phyloP scores from a whole-genome alignment of 2,113 vertebrate genomes.

The Vulpes vulpes region DNA sequence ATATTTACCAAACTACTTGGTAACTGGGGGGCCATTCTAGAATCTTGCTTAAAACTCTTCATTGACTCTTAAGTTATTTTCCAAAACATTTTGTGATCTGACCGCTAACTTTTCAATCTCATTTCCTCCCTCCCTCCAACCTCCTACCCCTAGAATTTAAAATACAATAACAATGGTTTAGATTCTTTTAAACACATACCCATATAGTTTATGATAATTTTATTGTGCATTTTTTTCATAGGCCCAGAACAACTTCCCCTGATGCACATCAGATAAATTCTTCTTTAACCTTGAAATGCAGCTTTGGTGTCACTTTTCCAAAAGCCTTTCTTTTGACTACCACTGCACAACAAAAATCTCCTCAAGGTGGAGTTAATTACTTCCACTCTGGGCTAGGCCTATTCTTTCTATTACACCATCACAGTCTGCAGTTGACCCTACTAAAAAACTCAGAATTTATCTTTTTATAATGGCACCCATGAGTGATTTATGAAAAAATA shows the following conservation, averaged over 20 bases:
- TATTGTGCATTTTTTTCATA: neutral
- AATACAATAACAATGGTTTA: neutral
- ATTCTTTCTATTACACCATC: neutral
- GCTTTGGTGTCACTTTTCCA: too few species aligned
- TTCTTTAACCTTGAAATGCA: neutral
- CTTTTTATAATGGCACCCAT: neutral
- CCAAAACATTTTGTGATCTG: neutral
- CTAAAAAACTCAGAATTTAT: constrained; percentile 14
- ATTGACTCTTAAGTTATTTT: neutral
- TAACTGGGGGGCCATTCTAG: neutral
- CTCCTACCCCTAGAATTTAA: neutral
- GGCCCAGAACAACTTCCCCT: neutral
- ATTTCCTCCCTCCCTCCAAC: neutral
- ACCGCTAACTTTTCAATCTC: neutral
- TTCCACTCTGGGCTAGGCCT: neutral
- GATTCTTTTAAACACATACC: neutral
- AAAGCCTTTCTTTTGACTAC: neutral
- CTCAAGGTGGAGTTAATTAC: neutral
- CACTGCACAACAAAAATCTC: neutral
- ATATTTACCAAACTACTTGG: neutral
- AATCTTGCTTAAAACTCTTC: neutral
- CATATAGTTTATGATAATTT: neutral
- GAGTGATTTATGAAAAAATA: constrained; percentile 26
- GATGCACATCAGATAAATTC: neutral
- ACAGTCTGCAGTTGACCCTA: neutral